Percentiles rank a stretch among this genome's conserved stretches.
Conservation (phyloP, 2,797 vertebrate species). For the Mormyrops boulengeri region DNA sequence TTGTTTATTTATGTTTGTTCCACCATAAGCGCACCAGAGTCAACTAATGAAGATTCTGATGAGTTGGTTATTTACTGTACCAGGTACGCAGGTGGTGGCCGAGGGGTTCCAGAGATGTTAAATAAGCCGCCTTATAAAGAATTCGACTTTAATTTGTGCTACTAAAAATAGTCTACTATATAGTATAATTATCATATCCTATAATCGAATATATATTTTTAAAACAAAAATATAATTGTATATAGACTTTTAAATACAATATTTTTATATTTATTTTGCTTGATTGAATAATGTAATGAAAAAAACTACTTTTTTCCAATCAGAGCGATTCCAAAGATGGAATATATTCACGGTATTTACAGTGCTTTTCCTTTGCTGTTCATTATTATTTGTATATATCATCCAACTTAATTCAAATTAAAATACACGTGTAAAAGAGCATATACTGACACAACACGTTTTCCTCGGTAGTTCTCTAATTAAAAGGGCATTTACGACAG, state of each 20-base stretch:
- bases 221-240: background rate
- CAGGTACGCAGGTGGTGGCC: background rate
- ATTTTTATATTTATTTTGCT: background rate
- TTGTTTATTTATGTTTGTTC: background rate
- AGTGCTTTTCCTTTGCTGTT: background rate
- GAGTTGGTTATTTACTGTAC: background rate
- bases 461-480: background rate
- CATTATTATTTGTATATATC: background rate
- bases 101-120: background rate
- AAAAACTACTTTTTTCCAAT: background rate
- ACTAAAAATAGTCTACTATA: too few relatives aligned
- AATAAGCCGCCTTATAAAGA: background rate
- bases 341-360: background rate
- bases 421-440: background rate
- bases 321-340: background rate
- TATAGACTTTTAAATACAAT: background rate
- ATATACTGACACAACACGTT: background rate
- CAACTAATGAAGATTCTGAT: background rate
- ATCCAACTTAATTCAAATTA: background rate
- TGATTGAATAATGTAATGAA: background rate
- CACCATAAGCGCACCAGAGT: background rate
- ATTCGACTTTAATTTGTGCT: too few relatives aligned
- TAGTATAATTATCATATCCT: background rate
- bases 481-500: background rate
- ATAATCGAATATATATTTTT: background rate